Base-by-base conservation (phyloP, 2,797 vertebrate genomes). In the Falco berigora region DNA sequence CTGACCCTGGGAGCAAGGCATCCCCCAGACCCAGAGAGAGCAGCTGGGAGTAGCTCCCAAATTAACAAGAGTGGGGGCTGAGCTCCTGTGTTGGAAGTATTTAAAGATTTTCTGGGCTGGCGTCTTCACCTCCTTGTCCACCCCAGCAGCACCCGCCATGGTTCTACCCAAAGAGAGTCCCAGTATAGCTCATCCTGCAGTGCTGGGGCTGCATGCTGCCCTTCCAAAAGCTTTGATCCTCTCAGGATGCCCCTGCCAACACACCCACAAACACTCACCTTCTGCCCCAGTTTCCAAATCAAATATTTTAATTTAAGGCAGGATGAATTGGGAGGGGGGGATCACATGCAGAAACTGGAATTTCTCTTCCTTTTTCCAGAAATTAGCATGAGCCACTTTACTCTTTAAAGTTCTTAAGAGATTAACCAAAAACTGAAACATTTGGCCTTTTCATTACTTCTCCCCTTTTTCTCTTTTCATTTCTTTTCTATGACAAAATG, bases 101-200 rank as follows among this genome's bases (percentile, higher is more conserved):
- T 93, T 86, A 88, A 93, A 95, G 88, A 88, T 88, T 72, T 91
- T 84, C 83, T 38, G 86, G 91, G 88, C 83, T 93, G 77, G 69
- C 11, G 1, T 84, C 88, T 72, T 97, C 91, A 94, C 82, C 86
- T 94, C 76, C 85, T 78, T 5, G 4, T 91, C 94, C 94, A 93
- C 95, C 92, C 90, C 93, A 95, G 93, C 90, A 95, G 64, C 91
- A 91, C 90, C 78, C 62, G 1, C 71, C 44, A 1, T 77, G 73
- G 64, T 42, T 89, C 69, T 18, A 74, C 50, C 73, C 83, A 59
- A 16, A 50, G 9, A 76, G 24, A 59, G 28, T 78, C 93, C 80
- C 88, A 86, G 58, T 78, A 85, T 73, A 90, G 86, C 73, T 95
- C 83, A 36, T 61, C 73, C 86, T 15, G 77, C 66, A 50, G 79